Evolutionary conservation across 2,797 vertebrate species (phyloP).

Genomic region (Martes flavigula): DNA sequence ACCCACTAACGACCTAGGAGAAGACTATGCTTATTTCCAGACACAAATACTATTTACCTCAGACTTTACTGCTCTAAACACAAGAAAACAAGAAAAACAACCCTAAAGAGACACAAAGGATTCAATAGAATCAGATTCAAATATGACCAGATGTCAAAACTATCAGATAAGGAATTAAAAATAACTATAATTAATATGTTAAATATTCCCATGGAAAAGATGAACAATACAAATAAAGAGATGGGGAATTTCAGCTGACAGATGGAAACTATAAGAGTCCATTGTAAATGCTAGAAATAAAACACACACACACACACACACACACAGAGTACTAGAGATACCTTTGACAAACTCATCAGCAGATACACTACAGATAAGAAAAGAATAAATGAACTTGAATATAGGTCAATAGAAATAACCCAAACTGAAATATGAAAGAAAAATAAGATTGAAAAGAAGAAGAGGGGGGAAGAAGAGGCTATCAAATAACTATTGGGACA

Average conservation of each 20-base stretch:
- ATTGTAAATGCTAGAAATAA: neutral
- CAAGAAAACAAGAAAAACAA: neutral
- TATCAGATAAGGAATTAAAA: neutral
- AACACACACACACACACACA: neutral
- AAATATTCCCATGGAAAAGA: neutral
- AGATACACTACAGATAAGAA: neutral
- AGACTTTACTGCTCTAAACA: neutral
- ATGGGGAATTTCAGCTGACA: neutral
- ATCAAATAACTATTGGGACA: neutral
- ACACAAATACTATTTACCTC: neutral
- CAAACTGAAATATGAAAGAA: neutral
- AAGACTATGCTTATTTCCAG: neutral
- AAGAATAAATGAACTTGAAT: neutral
- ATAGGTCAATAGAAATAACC: neutral
- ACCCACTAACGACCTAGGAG: neutral
- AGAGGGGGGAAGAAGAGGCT: neutral
- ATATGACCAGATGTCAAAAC: neutral
- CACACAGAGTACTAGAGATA: neutral
- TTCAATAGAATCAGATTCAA: neutral
- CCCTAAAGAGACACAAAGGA: neutral
- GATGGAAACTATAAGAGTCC: neutral
- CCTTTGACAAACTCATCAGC: neutral
- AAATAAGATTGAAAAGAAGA: neutral
- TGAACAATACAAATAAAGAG: neutral
- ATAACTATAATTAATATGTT: neutral